Base-by-base conservation (phyloP, 2,113 vertebrate species). In the Brachyistius frenatus region DNA sequence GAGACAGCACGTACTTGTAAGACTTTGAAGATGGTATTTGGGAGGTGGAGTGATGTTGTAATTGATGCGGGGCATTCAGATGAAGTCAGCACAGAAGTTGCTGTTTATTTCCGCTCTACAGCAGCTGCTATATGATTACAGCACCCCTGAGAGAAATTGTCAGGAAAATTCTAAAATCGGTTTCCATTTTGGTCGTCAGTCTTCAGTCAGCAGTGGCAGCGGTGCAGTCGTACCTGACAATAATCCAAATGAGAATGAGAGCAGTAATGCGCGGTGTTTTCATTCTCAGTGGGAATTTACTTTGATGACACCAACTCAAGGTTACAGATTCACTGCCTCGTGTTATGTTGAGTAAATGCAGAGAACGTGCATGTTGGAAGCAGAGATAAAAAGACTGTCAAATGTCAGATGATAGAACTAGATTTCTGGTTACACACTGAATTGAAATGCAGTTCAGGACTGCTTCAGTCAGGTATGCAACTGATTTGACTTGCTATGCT, bases 11-110 rank as follows among this genome's bases (percentile, higher is more conserved):
- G 71, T 68, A 63, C 83, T 80, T 81, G 62, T 77, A 69, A 35
- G 61, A 86, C 89, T 90, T 88, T 90, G 90, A 89, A 86, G 76
- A 79, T 86, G 57, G 73, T 79, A 55, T 81, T 86, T 62, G 49
- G 69, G 66, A 78, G 87, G 71, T 76, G 81, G 66, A 83, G 62
- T 36, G 80, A 80, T 83, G 71, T 66, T 56, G 57, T 89, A 86
- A 89, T 75, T 84, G 80, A 86, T 80, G 71, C 31, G 7, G 62
- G 61, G 53, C 66, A 53, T 86, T 82, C 54, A 81, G 62, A 84
- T 70, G 72, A 80, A 86, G 78, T 82, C 69, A 37, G 46, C 1
- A 30, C 53, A 37, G 61, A 73, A 86, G 79, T 83, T 64, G 37
- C 64, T 75, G 62, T 83, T 88, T 61, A 56, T 86, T 81, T 84